These are phyloP conservation scores for Sinocyclocheilus rhinocerous DNA, from an alignment of 2,113 vertebrate species.

Conservation along the genomic window DNA sequence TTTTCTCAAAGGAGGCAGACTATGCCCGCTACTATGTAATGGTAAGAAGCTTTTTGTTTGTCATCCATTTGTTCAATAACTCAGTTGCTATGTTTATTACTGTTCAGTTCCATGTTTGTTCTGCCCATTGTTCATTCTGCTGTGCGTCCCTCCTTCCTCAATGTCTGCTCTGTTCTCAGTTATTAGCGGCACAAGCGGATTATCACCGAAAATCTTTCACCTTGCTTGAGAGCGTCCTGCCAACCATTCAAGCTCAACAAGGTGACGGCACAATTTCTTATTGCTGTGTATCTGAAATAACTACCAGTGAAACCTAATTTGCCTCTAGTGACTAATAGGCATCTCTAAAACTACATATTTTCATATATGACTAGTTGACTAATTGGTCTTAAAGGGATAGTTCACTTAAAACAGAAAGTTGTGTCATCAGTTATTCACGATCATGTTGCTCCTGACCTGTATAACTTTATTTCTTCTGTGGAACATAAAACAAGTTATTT, in stretches of 20 bases:
- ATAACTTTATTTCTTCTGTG: too few species aligned
- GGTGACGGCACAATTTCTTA: conserved; percentile 70
- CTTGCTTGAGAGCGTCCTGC: conserved; percentile 93
- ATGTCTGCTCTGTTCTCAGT: conserved; percentile 89
- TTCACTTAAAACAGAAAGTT: too few species aligned
- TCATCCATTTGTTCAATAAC: conserved; percentile 2
- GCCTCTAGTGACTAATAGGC: not conserved
- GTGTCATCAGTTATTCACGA: too few species aligned
- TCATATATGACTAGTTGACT: not conserved
- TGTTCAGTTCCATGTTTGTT: conserved; percentile 52
- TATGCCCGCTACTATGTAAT: conserved; percentile 88
- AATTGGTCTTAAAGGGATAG: not conserved
- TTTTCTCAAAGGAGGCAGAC: conserved; percentile 95
- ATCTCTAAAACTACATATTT: not conserved
- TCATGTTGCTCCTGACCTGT: too few species aligned
- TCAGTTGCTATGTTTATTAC: conserved; percentile 45
- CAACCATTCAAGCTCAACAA: conserved; percentile 96
- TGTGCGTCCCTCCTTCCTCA: conserved; percentile 61
- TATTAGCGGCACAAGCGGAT: conserved; percentile 99
- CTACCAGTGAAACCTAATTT: not conserved
- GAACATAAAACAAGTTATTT: too few species aligned
- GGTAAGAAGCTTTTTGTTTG: conserved; percentile 75
- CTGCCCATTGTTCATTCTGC: conserved; percentile 25
- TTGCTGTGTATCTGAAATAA: not conserved
- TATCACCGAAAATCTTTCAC: conserved; percentile 98